A percentile compares a stretch with the other conserved stretches of the same genome.
phyloP scores from a whole-genome alignment of 2,113 vertebrate species.

The Sitta europaea region DNA sequence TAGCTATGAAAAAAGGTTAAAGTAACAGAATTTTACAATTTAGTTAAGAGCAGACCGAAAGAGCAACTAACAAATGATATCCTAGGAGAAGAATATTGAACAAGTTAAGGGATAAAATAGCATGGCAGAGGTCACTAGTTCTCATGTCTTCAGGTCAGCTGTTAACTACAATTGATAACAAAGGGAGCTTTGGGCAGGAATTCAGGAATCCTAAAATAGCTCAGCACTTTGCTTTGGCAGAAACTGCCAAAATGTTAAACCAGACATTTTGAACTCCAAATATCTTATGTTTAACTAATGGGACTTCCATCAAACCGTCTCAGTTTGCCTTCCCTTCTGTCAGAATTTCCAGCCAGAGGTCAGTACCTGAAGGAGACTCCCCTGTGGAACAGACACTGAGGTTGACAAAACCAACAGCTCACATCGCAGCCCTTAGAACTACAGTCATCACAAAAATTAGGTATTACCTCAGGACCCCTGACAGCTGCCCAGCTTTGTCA shows the following conservation, averaged over 20 bases:
- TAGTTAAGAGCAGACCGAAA: background rate
- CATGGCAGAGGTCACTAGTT: background rate
- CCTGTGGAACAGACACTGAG: background rate
- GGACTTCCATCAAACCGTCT: background rate
- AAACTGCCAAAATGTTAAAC: background rate
- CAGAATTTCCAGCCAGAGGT: background rate
- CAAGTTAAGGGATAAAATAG: background rate
- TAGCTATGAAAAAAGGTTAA: background rate
- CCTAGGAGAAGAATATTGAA: background rate
- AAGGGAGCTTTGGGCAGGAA: background rate
- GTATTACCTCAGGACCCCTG: background rate
- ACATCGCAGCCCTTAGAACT: background rate
- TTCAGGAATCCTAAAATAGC: background rate
- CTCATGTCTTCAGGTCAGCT: background rate
- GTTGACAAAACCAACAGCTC: background rate
- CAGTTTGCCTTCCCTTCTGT: background rate
- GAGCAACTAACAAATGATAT: background rate
- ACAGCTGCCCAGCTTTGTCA: background rate
- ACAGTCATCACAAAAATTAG: background rate
- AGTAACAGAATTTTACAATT: background rate
- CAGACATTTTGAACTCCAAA: background rate
- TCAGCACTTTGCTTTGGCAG: background rate
- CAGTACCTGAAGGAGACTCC: background rate
- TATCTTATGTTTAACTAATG: background rate
- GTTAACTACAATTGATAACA: background rate